Percentiles rank a stretch among this genome's conserved stretches.
Conservation (phyloP, 1,140 invertebrate species). For the Drosophila eugracilis region DNA sequence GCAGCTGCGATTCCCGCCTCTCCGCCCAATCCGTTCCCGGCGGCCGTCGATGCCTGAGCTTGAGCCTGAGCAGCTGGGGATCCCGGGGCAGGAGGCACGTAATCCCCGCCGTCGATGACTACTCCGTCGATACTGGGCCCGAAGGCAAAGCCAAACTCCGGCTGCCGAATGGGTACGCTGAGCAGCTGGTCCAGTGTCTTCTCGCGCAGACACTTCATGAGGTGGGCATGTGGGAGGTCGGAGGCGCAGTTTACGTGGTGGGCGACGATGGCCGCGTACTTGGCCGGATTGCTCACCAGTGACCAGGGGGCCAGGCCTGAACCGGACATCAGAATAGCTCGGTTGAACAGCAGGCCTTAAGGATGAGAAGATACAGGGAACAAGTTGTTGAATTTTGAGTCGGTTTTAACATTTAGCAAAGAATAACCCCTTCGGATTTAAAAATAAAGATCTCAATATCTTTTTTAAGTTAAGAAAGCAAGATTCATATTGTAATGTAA, state of each 20-base stretch:
- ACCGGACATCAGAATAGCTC: constrained; percentile 97
- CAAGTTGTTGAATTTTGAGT: no score
- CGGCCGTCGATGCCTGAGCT: constrained; percentile 69
- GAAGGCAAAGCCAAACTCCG: constrained; percentile 94
- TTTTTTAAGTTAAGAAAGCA: no score
- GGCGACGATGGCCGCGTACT: constrained; percentile 94
- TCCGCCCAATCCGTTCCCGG: constrained; percentile 71
- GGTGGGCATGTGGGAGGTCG: constrained; percentile 89
- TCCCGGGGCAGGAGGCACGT: constrained; percentile 74
- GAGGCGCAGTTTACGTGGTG: constrained; percentile 94
- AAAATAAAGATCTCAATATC: no score
- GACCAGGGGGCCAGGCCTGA: constrained; percentile 97
- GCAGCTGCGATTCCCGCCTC: constrained; percentile 82
- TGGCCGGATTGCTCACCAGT: constrained; percentile 93
- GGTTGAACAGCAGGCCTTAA: constrained; percentile 95
- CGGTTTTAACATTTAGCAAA: no score
- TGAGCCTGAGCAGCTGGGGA: constrained; percentile 74
- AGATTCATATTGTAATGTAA: no score
- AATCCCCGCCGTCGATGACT: constrained; percentile 86
- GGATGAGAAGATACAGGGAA: constrained; percentile 10
- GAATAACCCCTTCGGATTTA: no score
- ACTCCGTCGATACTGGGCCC: constrained; percentile 96
- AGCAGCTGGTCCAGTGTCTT: constrained; percentile 90
- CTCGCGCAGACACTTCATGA: constrained; percentile 94
- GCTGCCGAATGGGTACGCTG: constrained; percentile 90